phyloP scores from a whole-genome alignment of 2,797 vertebrate species.

The Sebastolobus alascanus region DNA sequence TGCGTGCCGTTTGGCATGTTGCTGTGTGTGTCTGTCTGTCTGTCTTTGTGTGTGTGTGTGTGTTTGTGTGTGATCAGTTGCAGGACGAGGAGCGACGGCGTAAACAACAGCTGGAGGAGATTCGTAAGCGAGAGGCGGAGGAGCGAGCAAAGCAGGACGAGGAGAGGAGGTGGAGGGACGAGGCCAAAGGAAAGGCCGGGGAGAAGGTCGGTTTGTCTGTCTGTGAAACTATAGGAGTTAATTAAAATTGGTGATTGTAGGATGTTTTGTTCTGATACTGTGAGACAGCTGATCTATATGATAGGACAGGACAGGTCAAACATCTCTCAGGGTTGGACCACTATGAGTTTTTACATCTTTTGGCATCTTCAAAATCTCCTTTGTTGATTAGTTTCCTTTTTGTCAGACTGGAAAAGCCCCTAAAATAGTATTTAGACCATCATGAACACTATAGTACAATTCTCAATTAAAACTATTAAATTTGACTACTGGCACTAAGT shows the following conservation, averaged over 20 bases:
- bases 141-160: constrained; percentile 93
- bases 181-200: constrained; percentile 90
- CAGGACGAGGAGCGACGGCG: constrained; percentile 97
- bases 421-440: background rate
- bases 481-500: no score
- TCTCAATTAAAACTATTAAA: no score
- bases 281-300: background rate
- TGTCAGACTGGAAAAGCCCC: background rate
- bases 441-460: background rate
- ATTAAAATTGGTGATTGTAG: background rate
- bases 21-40: constrained; percentile 14
- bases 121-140: constrained; percentile 94
- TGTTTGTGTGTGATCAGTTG: constrained; percentile 86
- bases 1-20: constrained; percentile 41
- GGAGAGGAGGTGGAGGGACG: constrained; percentile 92
- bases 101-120: constrained; percentile 97
- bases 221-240: background rate
- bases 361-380: background rate
- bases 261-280: background rate
- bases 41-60: constrained; percentile 8
- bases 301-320: background rate
- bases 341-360: background rate
- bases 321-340: background rate
- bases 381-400: background rate
- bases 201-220: constrained; percentile 91